phyloP scores from a whole-genome alignment of 2,113 vertebrate species.

The Dasypus novemcinctus region DNA sequence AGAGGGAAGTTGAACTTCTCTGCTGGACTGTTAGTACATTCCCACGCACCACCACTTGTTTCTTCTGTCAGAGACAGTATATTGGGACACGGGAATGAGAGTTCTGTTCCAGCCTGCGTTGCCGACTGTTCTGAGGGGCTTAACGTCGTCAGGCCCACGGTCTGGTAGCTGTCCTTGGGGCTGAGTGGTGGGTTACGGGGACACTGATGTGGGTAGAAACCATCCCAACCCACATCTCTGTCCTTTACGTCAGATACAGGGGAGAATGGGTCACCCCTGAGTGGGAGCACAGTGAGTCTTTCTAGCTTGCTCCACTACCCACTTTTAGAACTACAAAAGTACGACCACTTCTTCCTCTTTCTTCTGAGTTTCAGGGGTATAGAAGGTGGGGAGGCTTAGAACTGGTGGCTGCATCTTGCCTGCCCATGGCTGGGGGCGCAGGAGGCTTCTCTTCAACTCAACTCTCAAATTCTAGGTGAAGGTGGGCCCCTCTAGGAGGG shows the following conservation, averaged over 20 bases:
- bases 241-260: fast-evolving
- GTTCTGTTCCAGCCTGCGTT: not conserved
- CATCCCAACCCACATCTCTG: not conserved
- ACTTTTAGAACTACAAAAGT: not conserved
- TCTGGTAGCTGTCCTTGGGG: not conserved
- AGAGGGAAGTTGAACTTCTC: not conserved
- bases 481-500: fast-evolving
- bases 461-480: not conserved
- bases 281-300: not conserved
- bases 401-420: no score
- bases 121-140: not conserved
- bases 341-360: not conserved
- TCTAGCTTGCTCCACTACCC: not conserved
- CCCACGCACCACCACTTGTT: not conserved
- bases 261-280: not conserved
- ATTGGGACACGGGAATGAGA: not conserved
- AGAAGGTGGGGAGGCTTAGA: not conserved
- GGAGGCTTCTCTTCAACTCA: not conserved
- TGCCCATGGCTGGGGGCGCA: not conserved
- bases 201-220: not conserved
- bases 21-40: fast-evolving
- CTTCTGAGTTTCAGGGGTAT: not conserved
- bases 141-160: not conserved
- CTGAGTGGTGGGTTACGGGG: not conserved
- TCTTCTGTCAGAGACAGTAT: not conserved